Base-by-base conservation (phyloP, 2,113 vertebrate species). In the Bagarius yarrelli region DNA sequence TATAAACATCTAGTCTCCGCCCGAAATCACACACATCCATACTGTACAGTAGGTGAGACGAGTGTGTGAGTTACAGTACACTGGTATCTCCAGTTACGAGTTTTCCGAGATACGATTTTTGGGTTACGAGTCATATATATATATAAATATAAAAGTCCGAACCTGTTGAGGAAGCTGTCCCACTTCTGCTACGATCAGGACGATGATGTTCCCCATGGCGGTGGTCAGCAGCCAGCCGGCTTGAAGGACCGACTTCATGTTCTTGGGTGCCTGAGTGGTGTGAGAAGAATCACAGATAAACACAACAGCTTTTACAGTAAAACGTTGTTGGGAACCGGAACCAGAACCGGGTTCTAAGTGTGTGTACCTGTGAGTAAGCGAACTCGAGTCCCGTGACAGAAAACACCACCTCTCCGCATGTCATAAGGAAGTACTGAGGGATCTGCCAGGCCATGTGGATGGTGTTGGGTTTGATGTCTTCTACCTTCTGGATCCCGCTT, bases 181-280 rank as follows among this genome's bases (percentile, higher is more conserved):
- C 3, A 88, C 94, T 82, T 95, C 96, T 0, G 97, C 95, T 30
- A 99, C 91, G 0, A 98, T 96, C 1, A 99, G 93, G 85, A 99
- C 98, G 9, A 98, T 94, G 77, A 99, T 95, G 92, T 99, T 98
- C 14, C 98, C 98, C 0, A 98, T 64, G 0, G 96, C 96, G 52
- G 98, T 96, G 0, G 95, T 95, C 21, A 99, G 47, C 70, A 97
- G 92, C 97, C 97, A 99, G 2, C 96, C 96, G 0, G 97, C 98
- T 83, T 98, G 97, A 16, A 99, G 94, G 83, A 99, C 97, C 0
- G 98, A 89, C 91, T 99, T 99, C 98, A 99, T 99, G 81, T 96
- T 99, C 86, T 94, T 94, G 0, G 97, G 98, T 0, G 98, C 97
- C 97, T 99, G 83, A 0, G 82, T 67, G 85, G 25, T 40, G 16